Conservation (phyloP, 2,113 vertebrate species). For the Bos javanicus region DNA sequence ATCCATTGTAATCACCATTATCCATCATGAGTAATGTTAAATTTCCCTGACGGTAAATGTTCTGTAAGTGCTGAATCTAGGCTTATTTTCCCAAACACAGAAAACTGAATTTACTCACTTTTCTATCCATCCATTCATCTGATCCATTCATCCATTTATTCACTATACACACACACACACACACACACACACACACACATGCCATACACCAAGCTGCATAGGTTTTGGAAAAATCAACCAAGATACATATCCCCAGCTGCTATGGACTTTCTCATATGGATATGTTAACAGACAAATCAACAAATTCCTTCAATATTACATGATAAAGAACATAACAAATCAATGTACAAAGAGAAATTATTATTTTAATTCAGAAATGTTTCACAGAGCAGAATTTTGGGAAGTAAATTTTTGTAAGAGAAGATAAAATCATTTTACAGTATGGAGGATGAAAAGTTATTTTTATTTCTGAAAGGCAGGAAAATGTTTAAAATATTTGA, state of each 20-base stretch:
- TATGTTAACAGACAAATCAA: background rate
- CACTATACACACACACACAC: background rate
- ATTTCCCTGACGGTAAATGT: background rate
- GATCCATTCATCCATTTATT: background rate
- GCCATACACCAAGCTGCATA: background rate
- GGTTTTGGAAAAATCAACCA: background rate
- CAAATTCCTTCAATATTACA: background rate
- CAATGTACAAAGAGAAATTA: background rate
- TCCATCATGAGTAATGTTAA: background rate
- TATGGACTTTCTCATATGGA: background rate
- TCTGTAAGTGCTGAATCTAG: background rate
- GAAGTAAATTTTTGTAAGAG: background rate
- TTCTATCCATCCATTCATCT: background rate
- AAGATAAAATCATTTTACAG: background rate
- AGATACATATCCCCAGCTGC: background rate
- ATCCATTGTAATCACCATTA: background rate
- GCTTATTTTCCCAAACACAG: background rate
- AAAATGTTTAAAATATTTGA: background rate
- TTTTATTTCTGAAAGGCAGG: background rate
- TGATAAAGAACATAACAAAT: background rate
- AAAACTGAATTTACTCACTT: background rate
- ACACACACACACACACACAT: background rate
- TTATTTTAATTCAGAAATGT: background rate
- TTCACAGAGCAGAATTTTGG: background rate
- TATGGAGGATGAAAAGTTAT: background rate